A percentile compares a stretch with the other conserved stretches of the same genome.
phyloP scores from a whole-genome alignment of 2,113 vertebrate species.

The Xyliphius kryptos region DNA sequence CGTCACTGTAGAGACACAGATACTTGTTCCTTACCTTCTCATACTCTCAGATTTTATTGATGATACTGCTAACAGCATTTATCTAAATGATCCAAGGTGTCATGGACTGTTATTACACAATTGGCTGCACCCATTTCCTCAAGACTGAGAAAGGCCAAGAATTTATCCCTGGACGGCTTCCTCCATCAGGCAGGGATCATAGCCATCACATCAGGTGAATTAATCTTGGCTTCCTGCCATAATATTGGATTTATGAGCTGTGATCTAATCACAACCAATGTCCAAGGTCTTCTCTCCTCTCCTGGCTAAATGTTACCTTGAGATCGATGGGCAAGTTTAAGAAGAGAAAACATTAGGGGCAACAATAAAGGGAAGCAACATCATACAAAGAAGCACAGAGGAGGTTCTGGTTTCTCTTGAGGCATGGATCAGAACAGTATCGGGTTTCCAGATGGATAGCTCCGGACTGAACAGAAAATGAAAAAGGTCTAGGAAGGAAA shows the following conservation, averaged over 20 bases:
- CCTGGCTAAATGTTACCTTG: constrained; percentile 14
- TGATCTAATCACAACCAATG: constrained; percentile 27
- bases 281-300: constrained; percentile 11
- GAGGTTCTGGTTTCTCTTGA: no score
- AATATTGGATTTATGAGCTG: constrained; percentile 33
- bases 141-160: no score
- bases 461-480: no score
- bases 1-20: background rate
- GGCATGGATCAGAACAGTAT: no score
- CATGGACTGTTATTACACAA: constrained; percentile 10
- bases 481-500: no score
- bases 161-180: background rate
- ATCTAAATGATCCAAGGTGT: constrained; percentile 25
- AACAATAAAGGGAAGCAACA: no score
- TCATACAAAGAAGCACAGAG: no score
- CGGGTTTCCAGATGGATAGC: no score
- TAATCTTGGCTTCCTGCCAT: constrained; percentile 23
- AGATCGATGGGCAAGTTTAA: constrained; percentile 29
- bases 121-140: background rate
- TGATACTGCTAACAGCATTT: constrained; percentile 6
- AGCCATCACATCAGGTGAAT: constrained; percentile 22
- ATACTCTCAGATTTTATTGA: no score
- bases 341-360: constrained; percentile 8
- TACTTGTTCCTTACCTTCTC: background rate
- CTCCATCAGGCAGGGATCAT: constrained; percentile 11